Percentiles rank a stretch among this genome's conserved stretches.
Evolutionary conservation across 1,140 invertebrate species (phyloP).

Genomic region (Euura saliciscinereae): DNA sequence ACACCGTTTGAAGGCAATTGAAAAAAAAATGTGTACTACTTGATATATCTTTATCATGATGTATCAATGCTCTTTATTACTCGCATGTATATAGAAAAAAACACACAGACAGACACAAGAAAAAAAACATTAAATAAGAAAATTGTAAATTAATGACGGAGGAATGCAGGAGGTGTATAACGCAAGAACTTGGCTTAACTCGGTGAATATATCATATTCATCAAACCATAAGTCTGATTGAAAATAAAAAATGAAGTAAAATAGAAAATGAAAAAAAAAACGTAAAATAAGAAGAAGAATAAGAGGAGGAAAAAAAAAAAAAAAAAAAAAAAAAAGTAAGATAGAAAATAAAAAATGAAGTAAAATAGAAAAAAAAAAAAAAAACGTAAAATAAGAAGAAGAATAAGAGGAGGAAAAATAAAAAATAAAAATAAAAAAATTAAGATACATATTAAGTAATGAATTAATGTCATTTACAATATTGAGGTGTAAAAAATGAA

Average conservation of each 20-base stretch:
- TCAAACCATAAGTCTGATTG: constrained; percentile 9
- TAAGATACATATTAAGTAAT: background rate
- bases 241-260: constrained; percentile 15
- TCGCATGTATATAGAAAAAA: too few relatives aligned
- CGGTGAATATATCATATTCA: background rate
- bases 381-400: constrained; percentile 1
- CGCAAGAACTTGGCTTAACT: too few relatives aligned
- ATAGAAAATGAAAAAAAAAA: constrained; percentile 24
- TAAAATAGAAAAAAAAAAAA: constrained; percentile 24
- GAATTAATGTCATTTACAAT: constrained; percentile 32
- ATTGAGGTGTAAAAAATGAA: constrained; percentile 2
- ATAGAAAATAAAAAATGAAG: background rate
- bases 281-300: too few relatives aligned
- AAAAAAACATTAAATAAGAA: too few relatives aligned
- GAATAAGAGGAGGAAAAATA: too few relatives aligned
- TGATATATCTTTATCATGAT: too few relatives aligned
- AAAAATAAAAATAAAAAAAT: constrained; percentile 14
- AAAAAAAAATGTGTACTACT: too few relatives aligned
- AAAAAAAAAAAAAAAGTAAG: background rate
- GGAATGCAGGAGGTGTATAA: too few relatives aligned
- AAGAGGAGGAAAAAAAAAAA: background rate
- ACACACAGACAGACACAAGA: too few relatives aligned
- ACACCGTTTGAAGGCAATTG: too few relatives aligned
- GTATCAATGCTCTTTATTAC: too few relatives aligned
- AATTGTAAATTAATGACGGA: too few relatives aligned